Base-by-base conservation (phyloP, 1,140 invertebrate species). In the Prorops nasuta region DNA sequence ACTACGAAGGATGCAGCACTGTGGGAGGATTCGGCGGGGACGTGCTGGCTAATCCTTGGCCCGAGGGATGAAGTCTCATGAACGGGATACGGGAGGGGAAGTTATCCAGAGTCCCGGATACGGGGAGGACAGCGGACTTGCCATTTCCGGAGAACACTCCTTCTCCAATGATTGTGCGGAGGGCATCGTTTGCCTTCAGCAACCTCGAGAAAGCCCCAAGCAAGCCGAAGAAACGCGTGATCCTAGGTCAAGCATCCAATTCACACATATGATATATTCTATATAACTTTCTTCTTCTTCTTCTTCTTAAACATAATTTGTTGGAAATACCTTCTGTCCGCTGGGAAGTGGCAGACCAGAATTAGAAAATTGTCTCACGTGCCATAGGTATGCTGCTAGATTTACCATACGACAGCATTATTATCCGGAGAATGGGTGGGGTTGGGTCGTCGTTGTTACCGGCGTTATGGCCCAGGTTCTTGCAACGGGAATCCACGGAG, bases 341-440 rank as follows among this genome's bases (percentile, higher is more conserved):
- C n/a, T n/a, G n/a, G n/a, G n/a, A n/a, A n/a, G n/a, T n/a, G n/a
- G n/a, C n/a, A n/a, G n/a, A n/a, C n/a, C n/a, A 3, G 24, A n/a
- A 14, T 40, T n/a, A 17, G 37, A 35, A 10, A 40, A 14, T 14
- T 22, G 21, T 22, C 80, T 56, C 78, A 76, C 58, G 78, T 79
- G 52, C 78, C 77, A 3, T 79, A 83, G 64, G 79, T 62, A 65
- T 54, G 52, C 57, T 20, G 63, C 65, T 16, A 51, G 56, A 41
- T 69, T 54, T 42, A 79, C 78, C 9, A 73, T 82, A 54, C 72
- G 67, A 51, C 81, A 83, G 55, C 82, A 86, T 60, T 84, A 84
- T 65, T 86, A 85, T 56, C 84, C 84, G 0, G 85, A 86, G 64
- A 84, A 81, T 28, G 83, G 84, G 42, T 86, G 85, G 85, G 85